phyloP scores from a whole-genome alignment of 1,140 invertebrate species.

The Caenorhabditis elegans region WBcel235 BX284606.5:13217001-13217500 shows the following conservation, averaged over 20 bases:
- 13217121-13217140: not conserved
- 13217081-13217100: not conserved
- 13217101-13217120: not conserved
- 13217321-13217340: slow-evolving; percentile 34
- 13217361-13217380: slow-evolving; percentile 37
- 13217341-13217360: not conserved
- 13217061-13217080: not conserved
- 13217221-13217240: slow-evolving; percentile 1
- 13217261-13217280: not conserved
- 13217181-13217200: not conserved
- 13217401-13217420: slow-evolving; percentile 38
- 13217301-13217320: not conserved
- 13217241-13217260: slow-evolving; percentile 20
- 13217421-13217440: not conserved
- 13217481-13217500: slow-evolving; percentile 40
- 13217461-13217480: slow-evolving; percentile 44
- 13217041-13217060: not conserved
- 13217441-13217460: slow-evolving; percentile 1
- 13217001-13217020: slow-evolving; percentile 10
- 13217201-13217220: not conserved
- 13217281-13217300: not conserved
- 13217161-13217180: not conserved
- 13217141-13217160: not conserved
- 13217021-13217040: not conserved
- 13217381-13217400: slow-evolving; percentile 39